phyloP scores from a whole-genome alignment of 2,888 invertebrate genomes.

The Apodemia mormo region DNA sequence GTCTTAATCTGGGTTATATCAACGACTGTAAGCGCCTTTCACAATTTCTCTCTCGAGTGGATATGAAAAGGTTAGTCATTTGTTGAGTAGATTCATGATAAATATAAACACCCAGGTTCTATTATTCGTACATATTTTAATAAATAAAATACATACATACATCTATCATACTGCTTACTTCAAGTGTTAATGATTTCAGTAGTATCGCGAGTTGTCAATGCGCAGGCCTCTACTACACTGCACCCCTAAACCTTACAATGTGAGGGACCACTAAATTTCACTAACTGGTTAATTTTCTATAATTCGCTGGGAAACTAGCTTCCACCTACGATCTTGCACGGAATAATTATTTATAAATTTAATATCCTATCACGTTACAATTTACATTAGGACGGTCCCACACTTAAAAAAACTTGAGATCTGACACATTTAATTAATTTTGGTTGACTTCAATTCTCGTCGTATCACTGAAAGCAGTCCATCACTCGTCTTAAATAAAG shows the following conservation, averaged over 20 bases:
- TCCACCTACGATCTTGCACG: slow-evolving; percentile 47
- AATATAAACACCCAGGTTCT: too few species aligned
- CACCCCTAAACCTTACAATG: slow-evolving; percentile 53
- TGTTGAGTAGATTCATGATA: too few species aligned
- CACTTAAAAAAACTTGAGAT: slow-evolving; percentile 74
- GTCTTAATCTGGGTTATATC: too few species aligned
- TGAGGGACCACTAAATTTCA: slow-evolving; percentile 66
- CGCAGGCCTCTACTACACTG: slow-evolving; percentile 55
- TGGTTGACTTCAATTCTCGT: slow-evolving; percentile 62
- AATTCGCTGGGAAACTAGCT: slow-evolving; percentile 58
- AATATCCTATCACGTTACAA: slow-evolving; percentile 69
- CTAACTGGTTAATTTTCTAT: slow-evolving; percentile 70
- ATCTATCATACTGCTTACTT: too few species aligned
- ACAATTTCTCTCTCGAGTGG: too few species aligned
- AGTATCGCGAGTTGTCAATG: slow-evolving; percentile 50
- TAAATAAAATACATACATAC: too few species aligned
- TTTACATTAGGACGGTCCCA: slow-evolving; percentile 79
- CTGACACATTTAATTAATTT: slow-evolving; percentile 53
- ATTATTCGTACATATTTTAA: too few species aligned
- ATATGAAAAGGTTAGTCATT: too few species aligned
- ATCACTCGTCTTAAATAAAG: slow-evolving; percentile 40
- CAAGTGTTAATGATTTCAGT: too few species aligned
- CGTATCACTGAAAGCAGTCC: slow-evolving; percentile 60
- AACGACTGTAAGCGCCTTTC: too few species aligned
- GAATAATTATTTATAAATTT: slow-evolving; percentile 49